phyloP scores from a whole-genome alignment of 2,888 invertebrate genomes.

The Eustalomyia histrio region DNA sequence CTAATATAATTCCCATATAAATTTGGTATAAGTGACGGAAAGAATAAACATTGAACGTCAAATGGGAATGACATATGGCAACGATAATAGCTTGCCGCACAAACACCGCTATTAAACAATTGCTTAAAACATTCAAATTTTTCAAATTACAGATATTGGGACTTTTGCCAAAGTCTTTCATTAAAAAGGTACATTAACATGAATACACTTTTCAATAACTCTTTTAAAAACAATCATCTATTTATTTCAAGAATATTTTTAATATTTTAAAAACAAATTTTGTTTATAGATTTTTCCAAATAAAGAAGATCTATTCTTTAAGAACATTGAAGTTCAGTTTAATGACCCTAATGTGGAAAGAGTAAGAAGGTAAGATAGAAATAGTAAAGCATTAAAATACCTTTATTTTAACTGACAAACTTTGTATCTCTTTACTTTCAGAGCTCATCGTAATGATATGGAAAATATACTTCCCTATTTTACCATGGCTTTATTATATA shows the following conservation, averaged over 20 bases:
- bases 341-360: slow-evolving; percentile 77
- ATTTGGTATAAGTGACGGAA: no score
- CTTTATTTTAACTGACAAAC: not conserved
- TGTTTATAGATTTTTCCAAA: slow-evolving; percentile 81
- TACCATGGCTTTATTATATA: slow-evolving; percentile 81
- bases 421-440: slow-evolving; percentile 71
- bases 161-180: slow-evolving; percentile 69
- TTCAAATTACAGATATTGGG: slow-evolving; percentile 70
- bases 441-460: slow-evolving; percentile 85
- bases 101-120: no score
- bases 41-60: no score
- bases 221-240: not conserved
- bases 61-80: no score
- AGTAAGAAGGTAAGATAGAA: slow-evolving; percentile 63
- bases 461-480: slow-evolving; percentile 85
- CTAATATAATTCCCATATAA: no score
- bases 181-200: slow-evolving; percentile 70
- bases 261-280: not conserved
- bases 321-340: slow-evolving; percentile 76
- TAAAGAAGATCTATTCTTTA: slow-evolving; percentile 80
- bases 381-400: not conserved
- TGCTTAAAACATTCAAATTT: not conserved
- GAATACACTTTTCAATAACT: not conserved
- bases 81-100: no score
- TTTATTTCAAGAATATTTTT: not conserved